These are phyloP conservation scores for Heliconius ethilla DNA, from an alignment of 2,888 invertebrate species.

Conservation along the genomic window DNA sequence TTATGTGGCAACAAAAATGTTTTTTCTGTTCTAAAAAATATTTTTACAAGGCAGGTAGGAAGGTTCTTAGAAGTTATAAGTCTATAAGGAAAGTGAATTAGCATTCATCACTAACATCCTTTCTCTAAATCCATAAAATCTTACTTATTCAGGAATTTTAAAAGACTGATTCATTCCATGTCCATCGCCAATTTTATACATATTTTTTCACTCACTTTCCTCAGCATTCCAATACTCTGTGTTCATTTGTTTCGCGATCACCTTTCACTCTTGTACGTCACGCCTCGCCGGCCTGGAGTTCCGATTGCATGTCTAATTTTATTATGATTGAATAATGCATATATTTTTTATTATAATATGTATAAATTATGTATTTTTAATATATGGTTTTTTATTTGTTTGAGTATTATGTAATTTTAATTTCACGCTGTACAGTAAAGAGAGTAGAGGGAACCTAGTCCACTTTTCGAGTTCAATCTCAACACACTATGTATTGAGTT, in stretches of 20 bases:
- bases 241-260: constrained; percentile 44
- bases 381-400: neutral
- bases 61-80: no score
- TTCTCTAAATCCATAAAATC: neutral
- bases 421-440: no score
- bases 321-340: constrained; percentile 8
- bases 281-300: constrained; percentile 11
- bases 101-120: neutral
- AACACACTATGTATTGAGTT: no score
- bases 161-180: constrained; percentile 30
- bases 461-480: no score
- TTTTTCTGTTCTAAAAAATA: no score
- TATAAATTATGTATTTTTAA: neutral
- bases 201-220: constrained; percentile 47
- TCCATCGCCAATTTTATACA: constrained; percentile 28
- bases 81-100: no score
- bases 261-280: constrained; percentile 46
- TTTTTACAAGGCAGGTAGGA: no score
- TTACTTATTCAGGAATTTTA: constrained; percentile 17
- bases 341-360: neutral
- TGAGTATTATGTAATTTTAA: neutral
- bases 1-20: no score
- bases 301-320: constrained; percentile 18
- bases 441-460: no score
- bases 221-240: constrained; percentile 47